Evolutionary conservation across 2,888 invertebrate genomes (phyloP).

Genomic region (Pseudoips prasinana): DNA sequence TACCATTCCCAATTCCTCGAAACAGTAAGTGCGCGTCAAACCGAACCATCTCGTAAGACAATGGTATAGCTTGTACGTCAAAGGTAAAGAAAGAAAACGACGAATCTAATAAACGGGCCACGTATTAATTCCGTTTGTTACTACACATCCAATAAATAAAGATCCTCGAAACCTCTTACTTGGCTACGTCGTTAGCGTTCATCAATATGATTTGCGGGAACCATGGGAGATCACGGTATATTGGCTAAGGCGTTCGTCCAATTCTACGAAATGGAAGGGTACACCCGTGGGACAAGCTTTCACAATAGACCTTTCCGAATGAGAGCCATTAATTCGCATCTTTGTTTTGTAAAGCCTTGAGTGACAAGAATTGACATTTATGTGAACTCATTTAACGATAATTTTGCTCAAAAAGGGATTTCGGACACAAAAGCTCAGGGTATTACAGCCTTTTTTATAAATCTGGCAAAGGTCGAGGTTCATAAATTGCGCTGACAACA

Average conservation of each 20-base stretch:
- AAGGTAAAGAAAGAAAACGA: slow-evolving; percentile 76
- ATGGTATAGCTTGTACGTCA: slow-evolving; percentile 55
- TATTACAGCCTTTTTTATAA: slow-evolving; percentile 21
- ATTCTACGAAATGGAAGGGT: slow-evolving; percentile 78
- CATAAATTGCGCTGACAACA: slow-evolving; percentile 19
- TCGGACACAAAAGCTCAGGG: slow-evolving; percentile 43
- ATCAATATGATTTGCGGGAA: slow-evolving; percentile 53
- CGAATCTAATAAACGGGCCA: slow-evolving; percentile 76
- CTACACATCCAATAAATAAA: slow-evolving; percentile 55
- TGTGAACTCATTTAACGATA: slow-evolving; percentile 67
- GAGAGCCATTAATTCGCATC: slow-evolving; percentile 78
- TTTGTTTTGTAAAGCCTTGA: slow-evolving; percentile 77
- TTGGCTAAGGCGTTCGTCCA: slow-evolving; percentile 68
- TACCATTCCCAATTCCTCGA: slow-evolving; percentile 39
- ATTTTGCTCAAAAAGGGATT: slow-evolving; percentile 54
- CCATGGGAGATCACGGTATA: slow-evolving; percentile 50
- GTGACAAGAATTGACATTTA: slow-evolving; percentile 71
- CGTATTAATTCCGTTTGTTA: slow-evolving; percentile 75
- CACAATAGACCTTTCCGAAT: slow-evolving; percentile 76
- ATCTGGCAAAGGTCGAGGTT: slow-evolving; percentile 18
- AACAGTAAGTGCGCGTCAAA: slow-evolving; percentile 60
- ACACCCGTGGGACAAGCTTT: slow-evolving; percentile 69
- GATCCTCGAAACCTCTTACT: slow-evolving; percentile 49
- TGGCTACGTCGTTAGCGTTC: slow-evolving; percentile 46
- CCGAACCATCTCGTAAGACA: slow-evolving; percentile 67